Conservation (phyloP, 2,113 vertebrate species). For the Syrrhaptes paradoxus region DNA sequence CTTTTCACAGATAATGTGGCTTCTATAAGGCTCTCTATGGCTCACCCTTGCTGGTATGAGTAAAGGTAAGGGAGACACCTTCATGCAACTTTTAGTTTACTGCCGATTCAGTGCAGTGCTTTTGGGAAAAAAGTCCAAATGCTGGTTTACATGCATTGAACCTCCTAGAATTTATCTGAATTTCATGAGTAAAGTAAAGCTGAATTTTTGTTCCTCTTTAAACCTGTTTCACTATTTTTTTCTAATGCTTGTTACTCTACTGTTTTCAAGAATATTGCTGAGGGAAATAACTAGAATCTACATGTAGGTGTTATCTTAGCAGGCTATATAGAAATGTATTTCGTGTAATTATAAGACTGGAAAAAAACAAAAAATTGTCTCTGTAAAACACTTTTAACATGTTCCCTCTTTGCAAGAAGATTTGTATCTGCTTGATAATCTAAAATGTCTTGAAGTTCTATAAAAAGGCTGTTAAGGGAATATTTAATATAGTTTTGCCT, state of each 20-base stretch:
- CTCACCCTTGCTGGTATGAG: not conserved
- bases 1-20: not conserved
- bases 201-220: not conserved
- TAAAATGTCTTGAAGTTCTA: fast-evolving
- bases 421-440: not conserved
- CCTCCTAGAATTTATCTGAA: not conserved
- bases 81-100: not conserved
- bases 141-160: not conserved
- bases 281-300: not conserved
- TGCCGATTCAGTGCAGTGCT: not conserved
- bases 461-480: not conserved
- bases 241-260: not conserved
- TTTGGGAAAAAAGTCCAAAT: not conserved
- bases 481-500: not conserved
- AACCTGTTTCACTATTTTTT: not conserved
- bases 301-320: not conserved
- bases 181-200: not conserved
- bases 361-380: not conserved
- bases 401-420: not conserved
- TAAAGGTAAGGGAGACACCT: not conserved
- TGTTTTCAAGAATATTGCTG: not conserved
- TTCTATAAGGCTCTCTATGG: not conserved
- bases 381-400: not conserved
- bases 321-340: not conserved
- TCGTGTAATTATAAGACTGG: not conserved